Base-by-base conservation (phyloP, 2,888 invertebrate genomes). In the Coenonympha glycerion region DNA sequence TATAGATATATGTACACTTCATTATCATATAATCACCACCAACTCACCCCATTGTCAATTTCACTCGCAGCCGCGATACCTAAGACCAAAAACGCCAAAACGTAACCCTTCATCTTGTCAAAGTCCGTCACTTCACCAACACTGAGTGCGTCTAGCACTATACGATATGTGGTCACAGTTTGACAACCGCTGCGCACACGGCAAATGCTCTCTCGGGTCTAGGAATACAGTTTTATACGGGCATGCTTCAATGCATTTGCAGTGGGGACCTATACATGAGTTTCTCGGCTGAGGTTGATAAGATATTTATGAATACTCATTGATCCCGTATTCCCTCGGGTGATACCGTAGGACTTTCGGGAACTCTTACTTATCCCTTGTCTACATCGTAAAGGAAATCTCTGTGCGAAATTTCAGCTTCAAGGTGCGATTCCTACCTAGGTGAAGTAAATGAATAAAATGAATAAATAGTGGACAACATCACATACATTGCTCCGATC, bases 61-160 rank as follows among this genome's bases (percentile, higher is more conserved):
- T 82, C 79, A 73, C 71, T 78, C 46, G 79, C 71, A 57, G 64
- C 68, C 57, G 70, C 84, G 68, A 84, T 76, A 55, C 86, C 85
- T 60, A 86, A 69, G 54, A 85, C 68, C 62, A 83, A 65, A 65
- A 85, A 66, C 58, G 79, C 68, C 60, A 85, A 66, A 56, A 84
- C 57, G 60, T 77, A 53, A 70, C 74, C 65, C 68, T 78, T 84
- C 86, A 86, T 86, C 67, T 67, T 82, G 28, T 55, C 34, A 34
- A 26, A 51, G 64, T 67, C 65, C 64, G 59, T 61, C 58, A 58
- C 53, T 60, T 66, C 84, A 85, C 84, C 72, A 63, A 55, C 75
- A 78, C 77, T 64, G 11, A 31, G 49, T 53, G 53, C 49, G 26
- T 30, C n/a, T n/a, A n/a, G n/a, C 45, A 33, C 39, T 41, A 9